Base-by-base conservation (phyloP, 2,888 invertebrate genomes). In the Ophonus ardosiacus region DNA sequence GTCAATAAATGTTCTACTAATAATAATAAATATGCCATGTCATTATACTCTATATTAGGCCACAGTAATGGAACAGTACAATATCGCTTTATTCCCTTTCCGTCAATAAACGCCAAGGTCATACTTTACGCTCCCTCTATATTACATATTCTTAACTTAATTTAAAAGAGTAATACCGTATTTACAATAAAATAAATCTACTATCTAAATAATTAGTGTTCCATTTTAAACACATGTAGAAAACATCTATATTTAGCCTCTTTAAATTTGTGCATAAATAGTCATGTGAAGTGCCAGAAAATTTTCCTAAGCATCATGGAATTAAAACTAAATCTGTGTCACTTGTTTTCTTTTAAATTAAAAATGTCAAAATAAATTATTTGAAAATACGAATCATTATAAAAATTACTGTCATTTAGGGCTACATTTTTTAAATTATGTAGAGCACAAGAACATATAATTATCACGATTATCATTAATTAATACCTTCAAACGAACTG, bases 381-480 rank as follows among this genome's bases (percentile, higher is more conserved):
- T n/a, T 38, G 63, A 68, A 63, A 68, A 68, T 68, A 68, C 15
- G 31, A n/a, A 38, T 38, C 38, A 38, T 68, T 68, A 68, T 31
- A 68, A 68, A 68, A 68, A 68, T 68, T 38, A 68, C 38, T 24
- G n/a, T 68, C 38, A 38, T 68, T 68, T 68, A 68, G 31, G 31
- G 15, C n/a, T 13, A 68, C 31, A 40, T 68, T 68, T 63, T 68
- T n/a, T 15, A 7, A 68, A 38, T 7, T 24, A 68, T 31, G n/a
- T 68, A 24, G 68, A 68, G 38, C 68, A 68, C 31, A 13, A 38
- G 31, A n/a, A 24, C 31, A 65, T 38, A 38, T 38, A 68, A 68
- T 68, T 68, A 68, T 38, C 43, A 68, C 7, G 1, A 68, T 68
- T 38, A 68, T 68, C 68, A 68, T 31, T 68, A 38, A 68, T 31